Evolutionary conservation across 2,113 vertebrate species (phyloP).

Genomic region (Rhizomys pruinosus): DNA sequence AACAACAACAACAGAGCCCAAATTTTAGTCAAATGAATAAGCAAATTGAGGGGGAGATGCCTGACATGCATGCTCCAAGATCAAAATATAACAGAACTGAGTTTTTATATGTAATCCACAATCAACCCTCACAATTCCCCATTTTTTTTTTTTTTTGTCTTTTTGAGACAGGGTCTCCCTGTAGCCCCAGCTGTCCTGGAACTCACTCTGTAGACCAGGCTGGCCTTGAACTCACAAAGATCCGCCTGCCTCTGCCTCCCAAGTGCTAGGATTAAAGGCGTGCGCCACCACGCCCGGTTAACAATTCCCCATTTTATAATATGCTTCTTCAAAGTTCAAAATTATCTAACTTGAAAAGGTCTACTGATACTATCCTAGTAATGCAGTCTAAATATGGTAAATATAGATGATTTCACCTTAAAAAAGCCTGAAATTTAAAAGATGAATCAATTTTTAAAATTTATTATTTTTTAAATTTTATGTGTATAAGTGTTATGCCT

Average conservation of each 20-base stretch:
- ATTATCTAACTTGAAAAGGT: conserved; percentile 17
- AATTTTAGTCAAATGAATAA: conserved; percentile 59
- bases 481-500: too few species aligned
- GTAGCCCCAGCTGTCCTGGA: too few species aligned
- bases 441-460: not conserved
- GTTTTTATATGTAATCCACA: not conserved
- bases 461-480: too few species aligned
- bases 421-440: conserved; percentile 43
- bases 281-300: not conserved
- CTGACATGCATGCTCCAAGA: not conserved
- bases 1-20: too few species aligned
- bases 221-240: too few species aligned
- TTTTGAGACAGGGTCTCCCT: too few species aligned
- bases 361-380: not conserved
- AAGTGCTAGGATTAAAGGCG: too few species aligned
- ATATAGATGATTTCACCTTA: not conserved
- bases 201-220: too few species aligned
- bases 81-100: not conserved
- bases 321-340: conserved; percentile 24
- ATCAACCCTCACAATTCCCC: not conserved
- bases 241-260: too few species aligned
- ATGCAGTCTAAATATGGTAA: not conserved
- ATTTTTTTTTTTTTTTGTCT: too few species aligned
- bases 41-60: conserved; percentile 19
- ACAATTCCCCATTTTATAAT: not conserved